phyloP scores from a whole-genome alignment of 2,797 vertebrate genomes.

The Meda fulgida region DNA sequence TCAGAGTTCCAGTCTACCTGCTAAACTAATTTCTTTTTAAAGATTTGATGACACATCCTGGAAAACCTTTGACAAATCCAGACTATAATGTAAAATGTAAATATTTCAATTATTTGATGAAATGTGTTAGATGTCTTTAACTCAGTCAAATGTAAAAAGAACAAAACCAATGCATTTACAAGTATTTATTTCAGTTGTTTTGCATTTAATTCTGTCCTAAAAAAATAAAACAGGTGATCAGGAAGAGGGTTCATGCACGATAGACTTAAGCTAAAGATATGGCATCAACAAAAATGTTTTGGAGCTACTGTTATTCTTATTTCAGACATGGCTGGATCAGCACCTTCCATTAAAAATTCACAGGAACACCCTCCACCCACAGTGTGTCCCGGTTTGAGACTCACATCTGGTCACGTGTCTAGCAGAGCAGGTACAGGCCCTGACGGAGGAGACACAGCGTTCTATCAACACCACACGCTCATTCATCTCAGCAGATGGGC shows the following conservation, averaged over 20 bases:
- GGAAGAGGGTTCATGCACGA: neutral
- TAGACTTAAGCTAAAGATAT: neutral
- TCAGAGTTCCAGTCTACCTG: neutral
- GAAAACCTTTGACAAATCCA: neutral
- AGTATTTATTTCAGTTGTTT: neutral
- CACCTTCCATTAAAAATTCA: conserved; percentile 8
- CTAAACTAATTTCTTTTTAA: neutral
- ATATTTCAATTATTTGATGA: neutral
- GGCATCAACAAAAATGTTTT: neutral
- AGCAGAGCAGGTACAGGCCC: conserved; percentile 8
- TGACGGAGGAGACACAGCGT: conserved; percentile 5
- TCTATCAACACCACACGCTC: neutral
- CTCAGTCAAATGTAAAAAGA: neutral
- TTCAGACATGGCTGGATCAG: neutral
- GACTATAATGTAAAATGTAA: neutral
- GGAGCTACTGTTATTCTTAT: neutral
- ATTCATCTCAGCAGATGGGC: conserved; percentile 21
- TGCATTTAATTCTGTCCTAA: neutral
- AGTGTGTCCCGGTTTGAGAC: neutral
- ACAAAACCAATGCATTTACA: neutral
- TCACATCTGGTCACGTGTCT: neutral
- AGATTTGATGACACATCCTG: neutral
- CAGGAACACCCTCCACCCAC: neutral
- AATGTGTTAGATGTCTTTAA: too few relatives aligned
- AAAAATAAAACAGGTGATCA: neutral